phyloP scores from a whole-genome alignment of 2,888 invertebrate species.

The Fabriciana adippe region DNA sequence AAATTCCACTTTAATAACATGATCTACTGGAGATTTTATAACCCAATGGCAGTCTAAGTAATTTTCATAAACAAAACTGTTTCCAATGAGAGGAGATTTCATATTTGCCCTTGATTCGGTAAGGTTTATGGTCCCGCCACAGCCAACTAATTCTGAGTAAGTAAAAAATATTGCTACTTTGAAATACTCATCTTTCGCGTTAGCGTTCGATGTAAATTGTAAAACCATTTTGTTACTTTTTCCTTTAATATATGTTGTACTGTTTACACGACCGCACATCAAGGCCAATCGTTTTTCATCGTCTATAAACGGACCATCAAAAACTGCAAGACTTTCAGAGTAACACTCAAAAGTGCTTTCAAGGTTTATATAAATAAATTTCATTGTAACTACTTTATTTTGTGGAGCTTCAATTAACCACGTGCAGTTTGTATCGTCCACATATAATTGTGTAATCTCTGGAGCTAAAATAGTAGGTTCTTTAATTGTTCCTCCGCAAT shows the following conservation, averaged over 20 bases:
- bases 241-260: slow-evolving; percentile 82
- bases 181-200: slow-evolving; percentile 78
- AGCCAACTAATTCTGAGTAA: slow-evolving; percentile 81
- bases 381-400: slow-evolving; percentile 84
- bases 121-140: slow-evolving; percentile 86
- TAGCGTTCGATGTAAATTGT: slow-evolving; percentile 68
- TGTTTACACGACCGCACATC: slow-evolving; percentile 86
- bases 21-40: slow-evolving; percentile 82
- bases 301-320: slow-evolving; percentile 62
- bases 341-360: slow-evolving; percentile 75
- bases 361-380: slow-evolving; percentile 83
- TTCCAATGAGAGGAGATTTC: slow-evolving; percentile 60
- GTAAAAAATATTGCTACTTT: slow-evolving; percentile 83
- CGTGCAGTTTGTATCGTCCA: slow-evolving; percentile 84
- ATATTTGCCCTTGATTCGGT: slow-evolving; percentile 64
- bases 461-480: slow-evolving; percentile 80
- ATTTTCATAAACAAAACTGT: slow-evolving; percentile 80
- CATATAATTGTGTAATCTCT: slow-evolving; percentile 73
- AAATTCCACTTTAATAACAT: slow-evolving; percentile 84
- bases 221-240: slow-evolving; percentile 83
- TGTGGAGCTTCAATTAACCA: slow-evolving; percentile 90
- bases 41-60: slow-evolving; percentile 90
- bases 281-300: slow-evolving; percentile 74
- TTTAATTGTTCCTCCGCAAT: slow-evolving; percentile 89
- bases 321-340: slow-evolving; percentile 85